Percentiles rank a stretch among this genome's conserved stretches.
Evolutionary conservation across 2,888 invertebrate genomes (phyloP).

Genomic region (Protodeltote pygarga): DNA sequence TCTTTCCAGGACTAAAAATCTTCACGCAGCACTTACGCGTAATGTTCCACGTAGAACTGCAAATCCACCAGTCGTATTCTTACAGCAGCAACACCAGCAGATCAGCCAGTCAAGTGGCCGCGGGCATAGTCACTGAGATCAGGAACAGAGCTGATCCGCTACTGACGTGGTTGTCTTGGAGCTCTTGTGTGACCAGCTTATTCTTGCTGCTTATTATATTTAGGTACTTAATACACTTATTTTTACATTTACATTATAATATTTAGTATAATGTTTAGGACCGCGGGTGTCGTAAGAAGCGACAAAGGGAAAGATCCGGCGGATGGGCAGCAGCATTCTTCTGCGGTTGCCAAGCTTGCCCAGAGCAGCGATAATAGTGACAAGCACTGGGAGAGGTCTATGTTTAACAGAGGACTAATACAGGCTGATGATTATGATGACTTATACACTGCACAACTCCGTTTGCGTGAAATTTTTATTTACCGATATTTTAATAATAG

Average conservation of each 20-base stretch:
- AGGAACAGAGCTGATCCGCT: constrained; percentile 86
- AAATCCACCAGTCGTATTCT: constrained; percentile 67
- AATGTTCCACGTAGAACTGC: constrained; percentile 62
- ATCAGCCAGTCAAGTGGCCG: constrained; percentile 80
- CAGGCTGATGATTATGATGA: too few relatives aligned
- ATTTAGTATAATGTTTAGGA: background rate
- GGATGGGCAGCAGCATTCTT: too few relatives aligned
- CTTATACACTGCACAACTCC: too few relatives aligned
- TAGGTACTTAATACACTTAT: constrained; percentile 68
- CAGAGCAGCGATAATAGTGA: too few relatives aligned
- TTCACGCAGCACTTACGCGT: constrained; percentile 62
- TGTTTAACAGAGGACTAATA: too few relatives aligned
- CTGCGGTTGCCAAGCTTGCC: background rate
- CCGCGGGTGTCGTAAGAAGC: too few relatives aligned
- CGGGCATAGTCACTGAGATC: constrained; percentile 88
- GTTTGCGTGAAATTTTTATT: too few relatives aligned
- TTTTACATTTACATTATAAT: background rate
- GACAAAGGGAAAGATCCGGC: too few relatives aligned
- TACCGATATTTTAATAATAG: too few relatives aligned
- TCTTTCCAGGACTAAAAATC: constrained; percentile 63
- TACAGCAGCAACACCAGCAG: constrained; percentile 65
- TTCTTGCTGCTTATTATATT: constrained; percentile 89
- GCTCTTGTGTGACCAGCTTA: constrained; percentile 88
- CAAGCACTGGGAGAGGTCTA: too few relatives aligned
- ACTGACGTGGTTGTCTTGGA: constrained; percentile 88